Conservation (phyloP, 2,797 vertebrate species). For the Xenops minutus region DNA sequence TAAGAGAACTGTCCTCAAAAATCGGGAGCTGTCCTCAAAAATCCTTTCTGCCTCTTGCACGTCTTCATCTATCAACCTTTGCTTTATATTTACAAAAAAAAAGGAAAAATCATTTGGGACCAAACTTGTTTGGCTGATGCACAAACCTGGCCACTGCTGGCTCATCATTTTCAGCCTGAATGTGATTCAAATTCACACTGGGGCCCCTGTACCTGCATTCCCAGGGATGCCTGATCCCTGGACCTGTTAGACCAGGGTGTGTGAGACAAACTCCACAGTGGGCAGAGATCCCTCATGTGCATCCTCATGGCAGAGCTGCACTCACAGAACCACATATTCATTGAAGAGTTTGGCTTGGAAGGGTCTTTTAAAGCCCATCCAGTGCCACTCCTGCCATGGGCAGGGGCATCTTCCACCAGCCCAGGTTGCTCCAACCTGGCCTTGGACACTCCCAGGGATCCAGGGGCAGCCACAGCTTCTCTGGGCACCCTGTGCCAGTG, state of each 20-base stretch:
- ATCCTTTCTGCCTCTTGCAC: not conserved
- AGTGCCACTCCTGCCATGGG: too few relatives aligned
- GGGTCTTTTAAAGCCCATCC: rapidly evolving
- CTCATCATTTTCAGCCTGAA: not conserved
- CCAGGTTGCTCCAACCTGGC: too few relatives aligned
- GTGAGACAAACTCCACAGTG: rapidly evolving
- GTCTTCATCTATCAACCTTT: not conserved
- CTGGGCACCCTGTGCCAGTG: not conserved
- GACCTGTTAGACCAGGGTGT: rapidly evolving
- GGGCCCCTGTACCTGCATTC: not conserved
- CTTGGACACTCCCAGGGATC: not conserved
- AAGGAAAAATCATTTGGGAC: rapidly evolving
- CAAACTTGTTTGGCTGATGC: too few relatives aligned
- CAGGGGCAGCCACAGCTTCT: not conserved
- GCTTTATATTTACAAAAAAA: not conserved
- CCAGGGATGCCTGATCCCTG: not conserved
- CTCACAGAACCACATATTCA: not conserved
- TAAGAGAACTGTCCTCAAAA: not conserved
- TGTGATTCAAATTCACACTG: not conserved
- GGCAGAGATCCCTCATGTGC: not conserved
- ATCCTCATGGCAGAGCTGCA: not conserved
- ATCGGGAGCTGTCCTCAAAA: not conserved
- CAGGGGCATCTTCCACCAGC: too few relatives aligned
- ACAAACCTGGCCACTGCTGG: rapidly evolving
- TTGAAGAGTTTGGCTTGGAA: not conserved